phyloP scores from a whole-genome alignment of 1,140 invertebrate species.

The Leucophenga varia region DNA sequence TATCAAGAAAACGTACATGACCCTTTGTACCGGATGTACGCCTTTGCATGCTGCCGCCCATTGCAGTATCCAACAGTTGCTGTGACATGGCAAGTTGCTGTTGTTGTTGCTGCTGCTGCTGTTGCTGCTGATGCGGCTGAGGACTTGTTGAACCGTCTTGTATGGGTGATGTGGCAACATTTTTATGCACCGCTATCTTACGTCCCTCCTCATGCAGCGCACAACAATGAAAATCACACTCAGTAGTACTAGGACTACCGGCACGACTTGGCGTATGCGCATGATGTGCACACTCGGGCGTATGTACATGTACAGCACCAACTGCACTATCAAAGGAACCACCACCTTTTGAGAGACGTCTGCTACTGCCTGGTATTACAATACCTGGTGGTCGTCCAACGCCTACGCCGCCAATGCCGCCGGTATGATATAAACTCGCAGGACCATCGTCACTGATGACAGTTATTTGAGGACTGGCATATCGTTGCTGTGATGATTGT shows the following conservation, averaged over 20 bases:
- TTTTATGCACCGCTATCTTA: constrained; percentile 86
- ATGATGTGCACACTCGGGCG: constrained; percentile 78
- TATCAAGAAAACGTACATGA: constrained; percentile 76
- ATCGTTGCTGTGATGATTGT: constrained; percentile 60
- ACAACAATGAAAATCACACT: constrained; percentile 95
- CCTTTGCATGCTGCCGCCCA: constrained; percentile 58
- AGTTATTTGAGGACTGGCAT: constrained; percentile 80
- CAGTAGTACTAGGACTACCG: constrained; percentile 62
- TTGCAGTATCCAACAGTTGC: constrained; percentile 57
- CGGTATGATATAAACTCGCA: constrained; percentile 57
- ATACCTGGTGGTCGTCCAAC: constrained; percentile 49
- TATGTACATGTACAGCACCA: constrained; percentile 76
- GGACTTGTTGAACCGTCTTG: constrained; percentile 73
- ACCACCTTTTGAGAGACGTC: constrained; percentile 66
- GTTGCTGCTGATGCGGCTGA: constrained; percentile 68
- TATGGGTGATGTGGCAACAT: constrained; percentile 86
- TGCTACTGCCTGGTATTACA: constrained; percentile 56
- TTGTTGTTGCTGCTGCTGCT: constrained; percentile 59
- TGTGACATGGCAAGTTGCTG: constrained; percentile 21
- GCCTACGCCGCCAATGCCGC: constrained; percentile 46
- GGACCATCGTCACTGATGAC: constrained; percentile 85
- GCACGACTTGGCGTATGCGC: constrained; percentile 64
- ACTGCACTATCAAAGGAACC: constrained; percentile 71
- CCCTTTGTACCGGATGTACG: constrained; percentile 62
- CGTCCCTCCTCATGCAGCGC: constrained; percentile 88